Conservation (phyloP, 2,113 vertebrate genomes). For the Megaceryle maxima region DNA sequence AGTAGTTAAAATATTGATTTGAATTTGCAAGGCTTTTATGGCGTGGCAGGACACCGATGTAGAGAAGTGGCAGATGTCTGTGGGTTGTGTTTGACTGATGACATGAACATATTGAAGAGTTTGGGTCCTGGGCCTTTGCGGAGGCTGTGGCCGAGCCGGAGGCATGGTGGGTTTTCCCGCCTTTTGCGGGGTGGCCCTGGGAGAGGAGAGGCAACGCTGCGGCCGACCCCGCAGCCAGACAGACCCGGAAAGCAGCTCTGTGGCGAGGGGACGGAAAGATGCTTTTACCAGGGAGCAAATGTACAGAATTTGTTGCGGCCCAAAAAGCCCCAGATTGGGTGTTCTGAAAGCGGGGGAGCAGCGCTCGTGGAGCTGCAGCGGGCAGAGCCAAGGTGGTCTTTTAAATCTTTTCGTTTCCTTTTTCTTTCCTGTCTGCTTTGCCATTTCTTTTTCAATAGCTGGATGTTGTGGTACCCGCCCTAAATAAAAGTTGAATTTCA, state of each 20-base stretch:
- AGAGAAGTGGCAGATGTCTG: slow-evolving; percentile 33
- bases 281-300: not conserved
- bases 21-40: slow-evolving; percentile 30
- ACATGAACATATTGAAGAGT: not conserved
- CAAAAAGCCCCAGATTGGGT: not conserved
- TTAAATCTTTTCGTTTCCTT: not conserved
- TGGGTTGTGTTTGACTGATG: not conserved
- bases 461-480: rapidly evolving
- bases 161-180: not conserved
- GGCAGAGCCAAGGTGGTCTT: not conserved
- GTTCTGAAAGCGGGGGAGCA: not conserved
- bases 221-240: not conserved
- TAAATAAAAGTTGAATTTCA: not conserved
- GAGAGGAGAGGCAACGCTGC: not conserved
- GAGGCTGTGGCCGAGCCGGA: not conserved
- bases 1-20: slow-evolving; percentile 42
- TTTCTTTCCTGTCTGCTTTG: not conserved
- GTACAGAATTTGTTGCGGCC: not conserved
- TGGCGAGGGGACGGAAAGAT: not conserved
- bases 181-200: not conserved
- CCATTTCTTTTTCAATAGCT: not conserved
- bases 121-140: not conserved
- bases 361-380: not conserved
- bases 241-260: not conserved
- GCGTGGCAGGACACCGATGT: not conserved